A percentile compares a stretch with the other conserved stretches of the same genome.
Conservation (phyloP, 2,113 vertebrate genomes). For the Megatriorchis doriae region DNA sequence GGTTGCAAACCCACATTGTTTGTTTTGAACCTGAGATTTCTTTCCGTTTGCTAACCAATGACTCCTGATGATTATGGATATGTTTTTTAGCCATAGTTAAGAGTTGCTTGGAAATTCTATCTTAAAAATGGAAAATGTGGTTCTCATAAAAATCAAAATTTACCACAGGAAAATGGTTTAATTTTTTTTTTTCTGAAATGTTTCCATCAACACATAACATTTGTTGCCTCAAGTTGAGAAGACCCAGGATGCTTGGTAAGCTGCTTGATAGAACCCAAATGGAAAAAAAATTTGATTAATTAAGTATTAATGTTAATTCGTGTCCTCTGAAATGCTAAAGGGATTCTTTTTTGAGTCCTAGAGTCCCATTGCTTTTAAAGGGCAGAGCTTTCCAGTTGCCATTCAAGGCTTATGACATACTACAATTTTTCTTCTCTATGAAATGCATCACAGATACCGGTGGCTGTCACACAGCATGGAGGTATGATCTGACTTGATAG, state of each 20-base stretch:
- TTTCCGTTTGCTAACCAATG: background rate
- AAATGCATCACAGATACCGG: background rate
- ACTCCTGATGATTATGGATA: background rate
- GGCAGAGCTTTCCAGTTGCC: background rate
- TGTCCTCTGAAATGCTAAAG: background rate
- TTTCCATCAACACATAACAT: background rate
- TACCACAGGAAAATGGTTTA: constrained; percentile 24
- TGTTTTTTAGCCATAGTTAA: constrained; percentile 4
- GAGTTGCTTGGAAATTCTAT: constrained; percentile 49
- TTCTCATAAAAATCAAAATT: constrained; percentile 44
- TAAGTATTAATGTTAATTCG: background rate
- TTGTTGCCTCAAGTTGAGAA: background rate
- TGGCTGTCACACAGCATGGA: background rate
- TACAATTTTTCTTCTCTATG: background rate
- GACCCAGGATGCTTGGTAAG: background rate
- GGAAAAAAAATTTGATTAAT: background rate
- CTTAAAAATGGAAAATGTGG: constrained; percentile 54
- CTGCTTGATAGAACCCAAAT: background rate
- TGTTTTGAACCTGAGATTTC: constrained; percentile 45
- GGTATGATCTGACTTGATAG: background rate
- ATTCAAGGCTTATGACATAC: background rate
- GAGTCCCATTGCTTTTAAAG: background rate
- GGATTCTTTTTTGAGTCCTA: background rate
- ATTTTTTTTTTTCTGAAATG: background rate
- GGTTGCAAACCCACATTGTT: constrained; percentile 25